phyloP scores from a whole-genome alignment of 1,140 invertebrate genomes.

The Mylabris phalerata region DNA sequence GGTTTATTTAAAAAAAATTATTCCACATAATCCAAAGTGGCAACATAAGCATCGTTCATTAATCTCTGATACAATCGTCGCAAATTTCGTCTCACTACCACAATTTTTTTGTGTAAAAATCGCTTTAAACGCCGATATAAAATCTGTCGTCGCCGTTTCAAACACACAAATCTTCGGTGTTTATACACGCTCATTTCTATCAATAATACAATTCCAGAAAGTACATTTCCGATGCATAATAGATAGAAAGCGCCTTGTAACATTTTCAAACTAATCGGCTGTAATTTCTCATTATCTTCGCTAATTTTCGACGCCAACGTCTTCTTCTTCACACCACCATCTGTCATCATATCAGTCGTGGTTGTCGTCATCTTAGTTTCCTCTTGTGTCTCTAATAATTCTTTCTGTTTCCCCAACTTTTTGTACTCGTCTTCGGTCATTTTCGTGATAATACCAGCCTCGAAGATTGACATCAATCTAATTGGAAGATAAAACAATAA shows the following conservation, averaged over 20 bases:
- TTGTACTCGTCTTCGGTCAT: constrained; percentile 64
- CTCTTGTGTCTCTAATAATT: constrained; percentile 39
- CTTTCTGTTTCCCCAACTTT: constrained; percentile 51
- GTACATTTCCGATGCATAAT: constrained; percentile 36
- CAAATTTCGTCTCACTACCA: background rate
- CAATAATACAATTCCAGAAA: constrained; percentile 8
- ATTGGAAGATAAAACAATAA: constrained; percentile 12
- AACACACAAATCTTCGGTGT: background rate
- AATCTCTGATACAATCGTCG: constrained; percentile 1
- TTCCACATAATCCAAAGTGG: constrained; percentile 13
- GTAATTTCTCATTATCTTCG: constrained; percentile 42
- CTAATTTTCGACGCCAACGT: constrained; percentile 28
- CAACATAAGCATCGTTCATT: constrained; percentile 11
- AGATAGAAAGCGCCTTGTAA: constrained; percentile 60
- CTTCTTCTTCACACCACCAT: constrained; percentile 20
- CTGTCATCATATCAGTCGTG: background rate
- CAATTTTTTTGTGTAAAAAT: constrained; percentile 2
- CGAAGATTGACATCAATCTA: constrained; percentile 61
- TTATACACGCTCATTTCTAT: constrained; percentile 5
- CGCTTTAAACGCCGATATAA: background rate
- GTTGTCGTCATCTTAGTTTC: constrained; percentile 31
- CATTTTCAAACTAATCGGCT: constrained; percentile 57
- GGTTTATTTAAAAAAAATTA: background rate
- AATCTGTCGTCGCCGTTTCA: background rate
- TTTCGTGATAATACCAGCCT: constrained; percentile 62